These are phyloP conservation scores for Bacillus rossius DNA, from an alignment of 1,140 invertebrate genomes.

Conservation along the genomic window DNA sequence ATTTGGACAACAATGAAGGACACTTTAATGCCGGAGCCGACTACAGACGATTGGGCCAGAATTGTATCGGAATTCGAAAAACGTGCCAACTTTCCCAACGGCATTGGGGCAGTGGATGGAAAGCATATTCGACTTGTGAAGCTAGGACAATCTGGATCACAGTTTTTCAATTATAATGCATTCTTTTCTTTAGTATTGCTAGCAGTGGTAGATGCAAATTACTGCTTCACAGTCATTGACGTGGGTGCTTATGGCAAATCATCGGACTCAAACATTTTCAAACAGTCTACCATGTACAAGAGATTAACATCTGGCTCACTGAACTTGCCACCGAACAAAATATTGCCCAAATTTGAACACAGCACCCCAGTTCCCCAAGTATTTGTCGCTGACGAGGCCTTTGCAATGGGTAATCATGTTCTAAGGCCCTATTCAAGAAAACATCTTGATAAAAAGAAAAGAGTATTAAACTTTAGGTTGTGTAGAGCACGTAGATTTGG, in stretches of 20 bases:
- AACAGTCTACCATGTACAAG: neutral
- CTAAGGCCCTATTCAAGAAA: conserved; percentile 31
- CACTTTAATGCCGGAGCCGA: conserved; percentile 8
- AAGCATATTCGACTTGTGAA: conserved; percentile 32
- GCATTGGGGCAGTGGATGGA: conserved; percentile 29
- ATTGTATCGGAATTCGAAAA: conserved; percentile 4
- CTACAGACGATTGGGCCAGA: neutral
- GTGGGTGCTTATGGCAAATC: conserved; percentile 23
- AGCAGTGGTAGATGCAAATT: conserved; percentile 22
- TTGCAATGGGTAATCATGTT: conserved; percentile 28
- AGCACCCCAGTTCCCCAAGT: conserved; percentile 16
- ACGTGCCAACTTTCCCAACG: conserved; percentile 7
- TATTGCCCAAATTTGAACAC: too few relatives aligned
- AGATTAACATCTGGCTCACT: too few relatives aligned
- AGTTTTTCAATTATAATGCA: conserved; percentile 32
- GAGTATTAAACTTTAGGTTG: conserved; percentile 37
- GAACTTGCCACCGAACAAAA: too few relatives aligned
- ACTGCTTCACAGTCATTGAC: conserved; percentile 20
- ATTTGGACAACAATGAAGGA: neutral
- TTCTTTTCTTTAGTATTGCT: conserved; percentile 20
- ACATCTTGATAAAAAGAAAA: conserved; percentile 23
- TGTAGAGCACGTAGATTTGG: conserved; percentile 37
- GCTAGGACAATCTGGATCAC: conserved; percentile 29
- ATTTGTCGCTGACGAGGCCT: conserved; percentile 33
- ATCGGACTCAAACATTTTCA: conserved; percentile 25